These are phyloP conservation scores for Cheilosia vulpina DNA, from an alignment of 2,888 invertebrate genomes.

Conservation along the genomic window DNA sequence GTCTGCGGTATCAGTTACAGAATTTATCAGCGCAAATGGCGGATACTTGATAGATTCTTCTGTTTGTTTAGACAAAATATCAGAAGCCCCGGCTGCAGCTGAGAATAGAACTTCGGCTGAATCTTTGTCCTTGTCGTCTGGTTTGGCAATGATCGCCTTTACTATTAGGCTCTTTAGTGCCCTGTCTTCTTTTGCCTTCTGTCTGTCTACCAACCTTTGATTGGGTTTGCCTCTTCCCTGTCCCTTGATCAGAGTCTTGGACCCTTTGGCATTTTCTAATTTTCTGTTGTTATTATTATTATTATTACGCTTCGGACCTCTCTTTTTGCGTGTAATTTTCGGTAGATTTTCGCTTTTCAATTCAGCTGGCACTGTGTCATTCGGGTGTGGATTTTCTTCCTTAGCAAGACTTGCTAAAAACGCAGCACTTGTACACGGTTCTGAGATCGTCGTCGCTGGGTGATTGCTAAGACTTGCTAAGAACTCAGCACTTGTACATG, in stretches of 20 bases:
- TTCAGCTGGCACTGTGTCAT: neutral
- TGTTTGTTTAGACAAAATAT: constrained; percentile 17
- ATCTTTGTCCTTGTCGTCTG: constrained; percentile 18
- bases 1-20: constrained; percentile 82
- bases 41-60: constrained; percentile 42
- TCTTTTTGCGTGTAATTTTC: neutral
- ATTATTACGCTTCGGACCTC: neutral
- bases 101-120: constrained; percentile 45
- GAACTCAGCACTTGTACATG: neutral
- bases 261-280: neutral
- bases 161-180: neutral
- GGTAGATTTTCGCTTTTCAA: neutral
- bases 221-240: neutral
- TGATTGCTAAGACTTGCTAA: neutral
- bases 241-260: neutral
- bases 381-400: neutral
- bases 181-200: neutral
- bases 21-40: constrained; percentile 81
- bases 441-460: neutral
- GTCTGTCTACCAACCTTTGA: neutral
- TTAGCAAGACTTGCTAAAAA: constrained; percentile 1
- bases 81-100: constrained; percentile 54
- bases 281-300: neutral
- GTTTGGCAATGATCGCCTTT: neutral
- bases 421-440: neutral